Percentiles rank a stretch among this genome's conserved stretches.
phyloP scores from a whole-genome alignment of 2,113 vertebrate genomes.

The Colaptes auratus region DNA sequence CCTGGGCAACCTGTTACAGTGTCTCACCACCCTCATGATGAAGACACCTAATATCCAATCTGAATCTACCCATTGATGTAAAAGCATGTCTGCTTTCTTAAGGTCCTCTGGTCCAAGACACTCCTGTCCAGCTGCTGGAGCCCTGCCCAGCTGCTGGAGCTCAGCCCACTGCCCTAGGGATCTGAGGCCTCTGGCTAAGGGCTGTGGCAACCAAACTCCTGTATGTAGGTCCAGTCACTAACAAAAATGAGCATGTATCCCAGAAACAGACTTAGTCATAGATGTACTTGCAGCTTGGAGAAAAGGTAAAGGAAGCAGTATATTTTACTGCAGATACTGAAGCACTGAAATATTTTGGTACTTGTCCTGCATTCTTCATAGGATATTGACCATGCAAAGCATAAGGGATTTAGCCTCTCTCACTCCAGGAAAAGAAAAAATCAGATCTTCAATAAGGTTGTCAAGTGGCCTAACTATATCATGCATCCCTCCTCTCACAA shows the following conservation, averaged over 20 bases:
- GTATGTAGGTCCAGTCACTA: background rate
- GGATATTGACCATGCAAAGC: background rate
- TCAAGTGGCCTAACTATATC: background rate
- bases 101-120: background rate
- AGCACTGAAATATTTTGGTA: background rate
- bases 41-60: no score
- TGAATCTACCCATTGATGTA: background rate
- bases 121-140: background rate
- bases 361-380: background rate
- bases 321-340: background rate
- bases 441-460: background rate
- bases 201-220: accelerated
- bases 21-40: no score
- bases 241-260: background rate
- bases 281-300: background rate
- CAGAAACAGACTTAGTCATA: background rate
- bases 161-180: background rate
- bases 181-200: background rate
- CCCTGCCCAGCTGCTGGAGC: background rate
- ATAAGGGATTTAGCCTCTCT: background rate
- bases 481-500: background rate
- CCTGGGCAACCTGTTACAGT: no score
- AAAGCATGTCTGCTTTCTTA: background rate
- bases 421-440: background rate
- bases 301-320: background rate